Percentiles rank a stretch among this genome's conserved stretches.
phyloP scores from a whole-genome alignment of 2,797 vertebrate genomes.

The Percopsis omiscomaycus region DNA sequence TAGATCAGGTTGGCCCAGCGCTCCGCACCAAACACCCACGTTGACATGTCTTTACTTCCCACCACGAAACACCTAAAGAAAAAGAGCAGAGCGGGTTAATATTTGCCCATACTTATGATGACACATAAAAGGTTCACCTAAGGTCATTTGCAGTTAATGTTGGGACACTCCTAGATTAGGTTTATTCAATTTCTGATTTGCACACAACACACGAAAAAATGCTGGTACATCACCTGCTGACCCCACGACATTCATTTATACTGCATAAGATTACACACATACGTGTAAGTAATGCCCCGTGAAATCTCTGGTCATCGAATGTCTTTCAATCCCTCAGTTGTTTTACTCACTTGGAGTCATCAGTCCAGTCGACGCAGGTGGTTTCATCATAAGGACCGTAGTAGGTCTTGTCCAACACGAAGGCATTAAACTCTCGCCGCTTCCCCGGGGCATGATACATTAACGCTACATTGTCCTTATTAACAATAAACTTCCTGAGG shows the following conservation, averaged over 20 bases:
- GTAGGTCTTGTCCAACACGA: slow-evolving; percentile 93
- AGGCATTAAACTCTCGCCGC: slow-evolving; percentile 90
- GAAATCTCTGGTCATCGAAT: neutral
- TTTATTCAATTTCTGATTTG: too few relatives aligned
- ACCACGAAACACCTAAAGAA: slow-evolving; percentile 88
- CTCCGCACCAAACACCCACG: slow-evolving; percentile 95
- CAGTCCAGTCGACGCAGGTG: slow-evolving; percentile 95
- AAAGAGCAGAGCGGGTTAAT: neutral
- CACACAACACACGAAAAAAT: too few relatives aligned
- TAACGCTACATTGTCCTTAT: slow-evolving; percentile 89
- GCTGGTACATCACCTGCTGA: too few relatives aligned
- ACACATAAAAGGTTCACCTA: neutral
- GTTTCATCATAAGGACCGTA: slow-evolving; percentile 95
- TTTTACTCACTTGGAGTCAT: slow-evolving; percentile 87
- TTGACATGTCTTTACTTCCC: slow-evolving; percentile 96
- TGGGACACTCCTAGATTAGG: too few relatives aligned
- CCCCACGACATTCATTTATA: too few relatives aligned
- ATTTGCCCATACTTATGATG: neutral
- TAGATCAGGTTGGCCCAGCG: slow-evolving; percentile 96
- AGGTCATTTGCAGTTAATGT: too few relatives aligned
- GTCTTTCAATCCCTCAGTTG: neutral
- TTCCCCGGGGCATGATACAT: slow-evolving; percentile 94
- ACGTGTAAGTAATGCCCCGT: too few relatives aligned
- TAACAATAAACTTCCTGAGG: slow-evolving; percentile 89
- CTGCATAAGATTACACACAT: too few relatives aligned